Base-by-base conservation (phyloP, 2,113 vertebrate genomes). In the Rhabdornis inornatus region DNA sequence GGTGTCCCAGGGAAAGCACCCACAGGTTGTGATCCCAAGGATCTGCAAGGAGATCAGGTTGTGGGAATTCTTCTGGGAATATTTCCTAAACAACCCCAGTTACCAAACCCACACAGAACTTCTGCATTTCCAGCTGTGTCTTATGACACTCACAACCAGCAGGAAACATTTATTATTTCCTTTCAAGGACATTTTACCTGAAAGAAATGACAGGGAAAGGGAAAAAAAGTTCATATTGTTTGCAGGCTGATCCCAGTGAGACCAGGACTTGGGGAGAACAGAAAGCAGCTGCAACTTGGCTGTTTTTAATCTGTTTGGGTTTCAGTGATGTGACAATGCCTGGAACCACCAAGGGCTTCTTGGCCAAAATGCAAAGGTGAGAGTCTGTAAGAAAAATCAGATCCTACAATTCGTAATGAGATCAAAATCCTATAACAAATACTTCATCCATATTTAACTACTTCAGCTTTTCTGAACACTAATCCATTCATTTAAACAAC, bases 1-100 rank as follows among this genome's bases (percentile, higher is more conserved):
- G 56, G 23, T 3, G 31, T 10, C 2, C 3, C 9, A 18, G 35
- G 12, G 30, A n/a, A 65, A 83, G 40, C 40, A 40, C 13, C 49
- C 53, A 2, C 47, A 33, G 75, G 2, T 65, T n/a, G 35, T 0
- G 9, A 19, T 15, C 74, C 40, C 6, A 1, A 31, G 50, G 56
- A 13, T 13, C 13, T 4, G 1, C 9, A 7, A 39, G 27, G 39
- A 52, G 9, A 18, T 30, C 0, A 2, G 9, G 13, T 4, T 17
- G 7, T 42, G 63, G 47, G 57, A 44, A 50, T 52, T 64, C 44
- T 28, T 6, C 59, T 19, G 60, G 53, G 33, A 64, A 12, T 9
- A 19, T 33, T 17, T 13, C 31, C 69, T 1, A 33, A 69, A 9
- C 4, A 15, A 6, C 12, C 31, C 22, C 19, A 33, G 33, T 14